Conservation (phyloP, 2,888 invertebrate species). For the Eristalinus aeneus region DNA sequence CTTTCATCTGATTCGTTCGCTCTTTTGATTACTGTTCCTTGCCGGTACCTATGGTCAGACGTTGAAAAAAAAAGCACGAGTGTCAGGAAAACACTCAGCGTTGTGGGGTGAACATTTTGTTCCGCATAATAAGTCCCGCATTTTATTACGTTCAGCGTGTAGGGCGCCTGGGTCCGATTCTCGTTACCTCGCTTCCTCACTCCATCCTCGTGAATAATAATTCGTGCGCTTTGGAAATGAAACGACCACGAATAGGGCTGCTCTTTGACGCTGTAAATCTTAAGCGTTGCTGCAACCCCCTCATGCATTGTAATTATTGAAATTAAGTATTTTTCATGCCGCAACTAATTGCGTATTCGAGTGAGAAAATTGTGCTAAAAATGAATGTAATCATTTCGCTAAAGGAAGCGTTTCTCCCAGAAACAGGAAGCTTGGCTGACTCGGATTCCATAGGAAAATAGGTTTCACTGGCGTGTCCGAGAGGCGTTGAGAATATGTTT, state of each 20-base stretch:
- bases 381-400: conserved; percentile 56
- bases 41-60: conserved; percentile 5
- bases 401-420: conserved; percentile 1
- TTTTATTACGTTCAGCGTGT: conserved; percentile 20
- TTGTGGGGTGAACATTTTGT: conserved; percentile 19
- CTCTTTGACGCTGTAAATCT: conserved; percentile 39
- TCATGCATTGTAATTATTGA: conserved; percentile 66
- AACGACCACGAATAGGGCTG: background rate
- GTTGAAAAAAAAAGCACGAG: background rate
- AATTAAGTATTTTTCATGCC: conserved; percentile 64
- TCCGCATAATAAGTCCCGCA: conserved; percentile 42
- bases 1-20: conserved; percentile 46
- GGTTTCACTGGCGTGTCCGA: conserved; percentile 35
- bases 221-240: background rate
- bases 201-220: conserved; percentile 48
- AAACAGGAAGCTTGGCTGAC: background rate
- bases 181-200: background rate
- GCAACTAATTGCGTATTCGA: conserved; percentile 47
- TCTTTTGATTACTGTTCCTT: conserved; percentile 10
- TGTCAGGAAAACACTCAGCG: background rate
- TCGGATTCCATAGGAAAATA: background rate
- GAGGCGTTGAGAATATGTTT: conserved; percentile 20
- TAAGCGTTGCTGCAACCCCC: conserved; percentile 44
- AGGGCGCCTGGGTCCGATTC: conserved; percentile 4
- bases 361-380: conserved; percentile 53